A percentile compares a stretch with the other conserved stretches of the same genome.
These are phyloP conservation scores for Helicoverpa armigera DNA, from an alignment of 1,140 invertebrate genomes.

Conservation along the genomic window DNA sequence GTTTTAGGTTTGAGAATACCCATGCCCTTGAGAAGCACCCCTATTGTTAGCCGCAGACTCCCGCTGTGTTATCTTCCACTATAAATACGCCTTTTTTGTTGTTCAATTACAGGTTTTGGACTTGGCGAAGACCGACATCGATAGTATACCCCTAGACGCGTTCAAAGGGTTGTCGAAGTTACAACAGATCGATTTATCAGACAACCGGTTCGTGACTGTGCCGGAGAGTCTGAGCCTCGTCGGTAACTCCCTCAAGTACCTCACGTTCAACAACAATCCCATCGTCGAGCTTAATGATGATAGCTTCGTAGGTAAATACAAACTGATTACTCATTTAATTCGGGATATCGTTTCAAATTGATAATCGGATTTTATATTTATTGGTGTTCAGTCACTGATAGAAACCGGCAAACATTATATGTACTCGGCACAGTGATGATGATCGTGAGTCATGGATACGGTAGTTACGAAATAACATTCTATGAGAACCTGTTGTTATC, in stretches of 20 bases:
- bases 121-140: conserved; percentile 87
- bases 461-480: neutral
- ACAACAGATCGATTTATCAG: conserved; percentile 86
- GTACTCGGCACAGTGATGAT: neutral
- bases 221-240: conserved; percentile 86
- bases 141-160: conserved; percentile 81
- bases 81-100: conserved; percentile 10
- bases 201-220: conserved; percentile 87
- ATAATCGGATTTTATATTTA: too few species aligned
- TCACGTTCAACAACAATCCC: conserved; percentile 87
- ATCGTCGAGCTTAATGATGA: conserved; percentile 86
- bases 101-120: conserved; percentile 85
- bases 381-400: neutral
- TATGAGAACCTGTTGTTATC: conserved; percentile 34
- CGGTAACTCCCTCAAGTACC: conserved; percentile 82
- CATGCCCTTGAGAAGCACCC: neutral
- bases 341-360: neutral
- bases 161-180: conserved; percentile 83
- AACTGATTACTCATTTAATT: neutral
- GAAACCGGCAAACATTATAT: neutral
- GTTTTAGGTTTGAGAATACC: too few species aligned
- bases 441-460: neutral
- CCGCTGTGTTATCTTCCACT: conserved; percentile 12
- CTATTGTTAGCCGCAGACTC: conserved; percentile 14
- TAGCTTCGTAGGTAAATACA: conserved; percentile 85